Evolutionary conservation across 1,140 invertebrate species (phyloP), one percentile per base, ranked within the genome.

Genomic region (Portunus trituberculatus): DNA sequence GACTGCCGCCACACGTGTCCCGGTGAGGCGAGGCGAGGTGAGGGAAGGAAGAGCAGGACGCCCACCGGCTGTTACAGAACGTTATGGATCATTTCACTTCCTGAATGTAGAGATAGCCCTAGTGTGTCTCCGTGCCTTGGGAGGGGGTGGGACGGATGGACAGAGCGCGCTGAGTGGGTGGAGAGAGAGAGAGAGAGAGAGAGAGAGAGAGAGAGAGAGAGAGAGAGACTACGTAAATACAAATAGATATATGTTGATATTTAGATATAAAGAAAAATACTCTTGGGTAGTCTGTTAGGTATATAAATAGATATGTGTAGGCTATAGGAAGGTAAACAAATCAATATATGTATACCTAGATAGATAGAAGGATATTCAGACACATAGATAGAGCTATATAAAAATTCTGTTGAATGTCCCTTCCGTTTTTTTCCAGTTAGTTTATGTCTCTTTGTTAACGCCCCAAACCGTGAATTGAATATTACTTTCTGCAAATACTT

Each of bases 241-340:
- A 48, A 14, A n/a, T 39, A 48, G 10, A 4, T 39, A 48, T 39
- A 48, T 20, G 31, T 88, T 12, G 29, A 14, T 88, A 59, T 2
- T 0, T 59, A 59, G 12, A 39, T 39, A 39, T 88, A 88, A 4
- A 88, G 16, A 59, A 10, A 59, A 59, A 59, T 14, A 39, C 6
- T 2, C 39, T 39, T 39, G 6, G 39, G 39, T 39, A 39, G 39
- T 39, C 39, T 1, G 6, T 39, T 32, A 32, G 14, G 3, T 87
- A 87, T 29, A 87, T 39, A 88, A 8, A 88, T 39, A 39, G 16
- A 46, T 90, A 90, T 48, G 31, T 90, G 39, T 48, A n/a, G n/a
- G n/a, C n/a, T n/a, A 48, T 90, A 90, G 14, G 48, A 48, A 48
- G n/a, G 39, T 90, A 90, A 10, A 90, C 39, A 46, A 29, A 90